A percentile compares a stretch with the other conserved stretches of the same genome.
These are phyloP conservation scores for Sminthopsis crassicaudata DNA, from an alignment of 2,113 vertebrate genomes.

Conservation along the genomic window DNA sequence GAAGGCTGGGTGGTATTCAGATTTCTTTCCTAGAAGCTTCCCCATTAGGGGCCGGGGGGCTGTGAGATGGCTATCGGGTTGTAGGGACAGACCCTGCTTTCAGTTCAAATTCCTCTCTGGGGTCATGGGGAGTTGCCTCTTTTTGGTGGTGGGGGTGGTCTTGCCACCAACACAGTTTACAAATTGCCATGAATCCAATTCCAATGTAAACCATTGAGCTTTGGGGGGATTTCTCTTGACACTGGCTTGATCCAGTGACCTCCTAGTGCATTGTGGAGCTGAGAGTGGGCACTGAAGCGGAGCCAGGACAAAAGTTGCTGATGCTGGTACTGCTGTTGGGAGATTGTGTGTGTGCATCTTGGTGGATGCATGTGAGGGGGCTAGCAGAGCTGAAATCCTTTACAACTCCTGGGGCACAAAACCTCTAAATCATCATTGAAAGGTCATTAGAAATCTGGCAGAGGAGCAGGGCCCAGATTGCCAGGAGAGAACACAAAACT, in stretches of 20 bases:
- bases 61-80: constrained; percentile 25
- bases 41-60: not conserved
- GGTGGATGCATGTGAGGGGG: constrained; percentile 8
- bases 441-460: constrained; percentile 94
- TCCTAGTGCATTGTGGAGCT: not conserved
- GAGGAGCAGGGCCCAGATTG: constrained; percentile 89
- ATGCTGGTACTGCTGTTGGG: not conserved
- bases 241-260: constrained; percentile 61
- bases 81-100: constrained; percentile 30
- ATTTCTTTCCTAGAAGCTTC: not conserved
- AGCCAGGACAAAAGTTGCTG: constrained; percentile 71
- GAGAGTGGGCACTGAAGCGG: constrained; percentile 37
- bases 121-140: not conserved
- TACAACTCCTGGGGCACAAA: constrained; percentile 66
- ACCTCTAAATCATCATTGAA: constrained; percentile 91
- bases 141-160: constrained; percentile 36
- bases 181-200: constrained; percentile 74
- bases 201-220: constrained; percentile 38
- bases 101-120: constrained; percentile 25
- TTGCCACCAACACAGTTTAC: constrained; percentile 72
- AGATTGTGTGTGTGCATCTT: not conserved
- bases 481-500: constrained; percentile 84
- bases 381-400: constrained; percentile 76
- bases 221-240: not conserved
- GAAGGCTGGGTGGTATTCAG: not conserved